A percentile compares a stretch with the other conserved stretches of the same genome.
These are phyloP conservation scores for Emydura subglobosa DNA, from an alignment of 2,113 vertebrate genomes.

Conservation along the genomic window DNA sequence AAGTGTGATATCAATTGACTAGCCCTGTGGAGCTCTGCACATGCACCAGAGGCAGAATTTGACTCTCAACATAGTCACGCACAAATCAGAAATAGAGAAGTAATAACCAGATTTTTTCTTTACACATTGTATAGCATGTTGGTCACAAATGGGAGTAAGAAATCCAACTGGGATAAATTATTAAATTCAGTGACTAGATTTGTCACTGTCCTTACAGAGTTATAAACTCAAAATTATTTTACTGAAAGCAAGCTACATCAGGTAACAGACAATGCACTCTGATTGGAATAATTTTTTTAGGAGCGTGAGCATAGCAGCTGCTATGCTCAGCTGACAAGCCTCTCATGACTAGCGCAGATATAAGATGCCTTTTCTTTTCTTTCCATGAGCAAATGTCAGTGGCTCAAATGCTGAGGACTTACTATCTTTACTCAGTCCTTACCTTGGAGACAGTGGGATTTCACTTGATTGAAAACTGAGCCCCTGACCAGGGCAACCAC, in stretches of 20 bases:
- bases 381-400: constrained; percentile 33
- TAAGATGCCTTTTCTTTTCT: constrained; percentile 25
- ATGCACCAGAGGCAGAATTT: constrained; percentile 35
- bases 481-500: neutral
- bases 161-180: neutral
- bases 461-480: neutral
- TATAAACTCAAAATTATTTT: neutral
- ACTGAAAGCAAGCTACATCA: neutral
- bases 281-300: constrained; percentile 36
- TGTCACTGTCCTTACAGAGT: neutral
- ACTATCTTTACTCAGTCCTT: neutral
- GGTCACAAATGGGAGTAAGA: neutral
- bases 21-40: neutral
- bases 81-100: constrained; percentile 15
- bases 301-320: constrained; percentile 62
- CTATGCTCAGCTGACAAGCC: constrained; percentile 41
- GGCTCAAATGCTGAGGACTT: constrained; percentile 9
- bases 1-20: constrained; percentile 2
- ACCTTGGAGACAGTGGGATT: neutral
- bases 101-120: constrained; percentile 31
- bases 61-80: neutral
- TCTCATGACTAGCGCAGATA: constrained; percentile 52
- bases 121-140: neutral
- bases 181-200: neutral
- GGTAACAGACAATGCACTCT: constrained; percentile 30